Conservation (phyloP, 2,888 invertebrate species). For the Prenolepis imparis region DNA sequence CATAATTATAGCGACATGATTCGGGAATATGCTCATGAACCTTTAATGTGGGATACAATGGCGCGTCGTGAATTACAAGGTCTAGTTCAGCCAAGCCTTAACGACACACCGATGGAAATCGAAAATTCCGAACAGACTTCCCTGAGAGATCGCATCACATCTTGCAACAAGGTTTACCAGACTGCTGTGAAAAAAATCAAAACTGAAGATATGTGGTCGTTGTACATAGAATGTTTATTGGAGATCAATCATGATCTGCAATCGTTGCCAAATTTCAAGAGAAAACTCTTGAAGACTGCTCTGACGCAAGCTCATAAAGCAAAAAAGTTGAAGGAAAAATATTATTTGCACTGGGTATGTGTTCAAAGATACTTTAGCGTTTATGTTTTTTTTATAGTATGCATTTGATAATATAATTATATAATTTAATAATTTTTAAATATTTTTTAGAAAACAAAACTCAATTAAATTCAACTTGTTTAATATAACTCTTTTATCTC, state of each 20-base stretch:
- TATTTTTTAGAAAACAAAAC: not conserved
- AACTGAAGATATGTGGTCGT: slow-evolving; percentile 87
- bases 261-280: slow-evolving; percentile 86
- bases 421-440: not conserved
- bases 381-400: not conserved
- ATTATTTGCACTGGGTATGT: slow-evolving; percentile 87
- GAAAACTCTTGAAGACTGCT: slow-evolving; percentile 87
- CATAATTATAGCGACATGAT: slow-evolving; percentile 86
- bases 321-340: slow-evolving; percentile 86
- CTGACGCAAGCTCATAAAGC: slow-evolving; percentile 87
- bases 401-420: not conserved
- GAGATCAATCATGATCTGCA: slow-evolving; percentile 87
- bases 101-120: slow-evolving; percentile 72
- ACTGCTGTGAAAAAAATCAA: slow-evolving; percentile 86
- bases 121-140: slow-evolving; percentile 79
- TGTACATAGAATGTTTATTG: slow-evolving; percentile 88
- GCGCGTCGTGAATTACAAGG: slow-evolving; percentile 89
- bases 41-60: slow-evolving; percentile 88
- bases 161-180: slow-evolving; percentile 87
- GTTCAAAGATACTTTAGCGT: not conserved
- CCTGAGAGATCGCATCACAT: slow-evolving; percentile 85
- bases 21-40: slow-evolving; percentile 87
- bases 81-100: slow-evolving; percentile 77
- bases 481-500: not conserved
- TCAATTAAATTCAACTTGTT: not conserved